Percentiles rank a stretch among this genome's conserved stretches.
phyloP scores from a whole-genome alignment of 2,888 invertebrate genomes.

The Lomographa bimaculata region DNA sequence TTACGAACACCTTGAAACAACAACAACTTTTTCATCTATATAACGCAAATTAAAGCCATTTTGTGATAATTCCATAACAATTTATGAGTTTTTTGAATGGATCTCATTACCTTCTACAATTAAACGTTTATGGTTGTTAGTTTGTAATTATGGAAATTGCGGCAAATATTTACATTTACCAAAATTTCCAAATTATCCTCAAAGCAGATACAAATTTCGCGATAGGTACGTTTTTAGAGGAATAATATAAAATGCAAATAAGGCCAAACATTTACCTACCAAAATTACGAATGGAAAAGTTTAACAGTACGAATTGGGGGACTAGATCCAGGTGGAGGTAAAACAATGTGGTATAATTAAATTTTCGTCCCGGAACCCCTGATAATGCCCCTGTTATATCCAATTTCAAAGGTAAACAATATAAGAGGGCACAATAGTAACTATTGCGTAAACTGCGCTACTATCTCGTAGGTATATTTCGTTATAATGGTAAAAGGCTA shows the following conservation, averaged over 20 bases:
- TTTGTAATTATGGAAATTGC: too few relatives aligned
- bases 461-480: slow-evolving; percentile 37
- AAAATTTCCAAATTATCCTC: slow-evolving; percentile 11
- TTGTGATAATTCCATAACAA: too few relatives aligned
- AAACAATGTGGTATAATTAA: slow-evolving; percentile 45
- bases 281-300: slow-evolving; percentile 28
- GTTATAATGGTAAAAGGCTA: slow-evolving; percentile 36
- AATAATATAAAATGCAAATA: slow-evolving; percentile 29
- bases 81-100: too few relatives aligned
- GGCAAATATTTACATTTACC: too few relatives aligned
- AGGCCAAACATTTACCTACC: slow-evolving; percentile 27
- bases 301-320: slow-evolving; percentile 30
- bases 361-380: slow-evolving; percentile 45
- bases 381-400: slow-evolving; percentile 49
- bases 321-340: slow-evolving; percentile 30
- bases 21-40: too few relatives aligned
- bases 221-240: slow-evolving; percentile 19
- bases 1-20: too few relatives aligned
- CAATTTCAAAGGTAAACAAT: slow-evolving; percentile 61
- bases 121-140: too few relatives aligned
- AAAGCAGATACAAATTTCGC: slow-evolving; percentile 15
- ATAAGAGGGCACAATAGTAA: slow-evolving; percentile 21
- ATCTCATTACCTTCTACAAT: too few relatives aligned
- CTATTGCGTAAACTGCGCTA: slow-evolving; percentile 23
- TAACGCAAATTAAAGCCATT: too few relatives aligned